Conservation (phyloP, 2,888 invertebrate species). For the Julus scandinavius region DNA sequence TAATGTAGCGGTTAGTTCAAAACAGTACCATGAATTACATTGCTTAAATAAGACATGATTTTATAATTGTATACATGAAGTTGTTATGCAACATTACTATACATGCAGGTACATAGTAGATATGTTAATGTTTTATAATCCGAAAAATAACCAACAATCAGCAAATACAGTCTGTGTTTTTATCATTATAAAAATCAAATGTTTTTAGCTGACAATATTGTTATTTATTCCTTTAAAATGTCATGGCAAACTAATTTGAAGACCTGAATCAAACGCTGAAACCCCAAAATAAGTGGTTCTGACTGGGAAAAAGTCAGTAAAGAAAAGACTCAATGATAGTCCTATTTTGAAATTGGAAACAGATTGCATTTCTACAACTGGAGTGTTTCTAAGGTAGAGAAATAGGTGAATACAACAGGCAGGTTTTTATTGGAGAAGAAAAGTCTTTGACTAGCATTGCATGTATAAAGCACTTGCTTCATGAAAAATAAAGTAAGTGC, state of each 20-base stretch:
- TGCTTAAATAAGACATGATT: no score
- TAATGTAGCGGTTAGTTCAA: no score
- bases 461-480: slow-evolving; percentile 16
- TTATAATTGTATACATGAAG: no score
- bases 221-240: no score
- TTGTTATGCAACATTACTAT: no score
- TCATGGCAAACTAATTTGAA: neutral
- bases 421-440: slow-evolving; percentile 1
- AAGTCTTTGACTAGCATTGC: neutral
- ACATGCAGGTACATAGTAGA: no score
- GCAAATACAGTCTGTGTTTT: no score
- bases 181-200: no score
- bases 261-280: neutral
- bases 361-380: slow-evolving; percentile 1
- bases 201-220: no score
- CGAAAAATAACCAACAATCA: no score
- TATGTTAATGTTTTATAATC: no score
- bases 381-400: neutral
- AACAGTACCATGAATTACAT: no score
- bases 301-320: neutral
- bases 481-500: slow-evolving; percentile 44
- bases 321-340: neutral
- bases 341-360: slow-evolving; percentile 36
- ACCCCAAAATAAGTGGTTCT: neutral
- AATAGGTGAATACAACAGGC: neutral